Conservation (phyloP, 2,113 vertebrate species). For the Neolamprologus kungweensis region DNA sequence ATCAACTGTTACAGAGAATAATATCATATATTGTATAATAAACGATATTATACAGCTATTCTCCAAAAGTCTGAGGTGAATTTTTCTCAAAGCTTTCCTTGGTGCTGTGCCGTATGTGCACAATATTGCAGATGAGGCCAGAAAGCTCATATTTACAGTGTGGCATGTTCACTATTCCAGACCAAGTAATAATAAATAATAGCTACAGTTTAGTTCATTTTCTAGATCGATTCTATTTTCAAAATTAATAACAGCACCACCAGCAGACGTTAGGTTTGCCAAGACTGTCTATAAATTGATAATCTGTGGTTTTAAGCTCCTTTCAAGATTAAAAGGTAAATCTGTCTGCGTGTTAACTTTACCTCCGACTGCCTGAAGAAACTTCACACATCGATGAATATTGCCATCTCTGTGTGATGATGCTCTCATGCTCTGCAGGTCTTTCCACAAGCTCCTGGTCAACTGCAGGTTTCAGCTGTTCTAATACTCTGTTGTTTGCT, state of each 20-base stretch:
- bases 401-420: conserved; percentile 41
- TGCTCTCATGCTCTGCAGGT: conserved; percentile 27
- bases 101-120: background rate
- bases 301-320: background rate
- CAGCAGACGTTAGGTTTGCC: background rate
- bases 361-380: conserved; percentile 28
- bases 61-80: background rate
- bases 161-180: background rate
- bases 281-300: background rate
- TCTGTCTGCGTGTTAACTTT: conserved; percentile 13
- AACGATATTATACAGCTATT: background rate
- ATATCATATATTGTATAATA: background rate
- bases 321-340: conserved; percentile 24
- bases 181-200: background rate
- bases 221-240: background rate
- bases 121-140: background rate
- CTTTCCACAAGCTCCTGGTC: conserved; percentile 7
- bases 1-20: background rate
- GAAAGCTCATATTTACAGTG: background rate
- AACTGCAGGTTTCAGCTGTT: background rate
- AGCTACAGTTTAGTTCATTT: background rate
- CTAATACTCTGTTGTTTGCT: background rate
- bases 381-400: conserved; percentile 45
- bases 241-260: background rate
- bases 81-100: background rate